Evolutionary conservation across 2,888 invertebrate species (phyloP), one percentile per base, ranked within the genome.

Genomic region (Synergus itoensis): DNA sequence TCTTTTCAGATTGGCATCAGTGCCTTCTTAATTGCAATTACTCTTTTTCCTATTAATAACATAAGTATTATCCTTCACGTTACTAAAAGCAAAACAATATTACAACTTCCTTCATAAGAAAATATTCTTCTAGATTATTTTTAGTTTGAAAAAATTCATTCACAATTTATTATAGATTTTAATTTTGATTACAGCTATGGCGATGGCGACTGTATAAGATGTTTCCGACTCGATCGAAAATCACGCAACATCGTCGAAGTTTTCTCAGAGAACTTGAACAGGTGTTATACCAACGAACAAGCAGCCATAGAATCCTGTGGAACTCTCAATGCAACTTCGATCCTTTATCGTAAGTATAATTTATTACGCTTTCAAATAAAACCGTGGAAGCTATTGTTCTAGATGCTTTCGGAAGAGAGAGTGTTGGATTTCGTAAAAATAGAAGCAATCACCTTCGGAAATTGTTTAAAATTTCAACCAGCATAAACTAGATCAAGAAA

Each of bases 211-310:
- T 95, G 95, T 88, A 94, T 94, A 85, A 92, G 95, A 81, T 95
- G 95, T 88, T 94, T 95, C 85, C 94, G 94, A 83, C 88, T 95
- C 80, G 93, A 93, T 83, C 91, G 95, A 78, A 93, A 94, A 80
- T 94, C 95, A 8, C 92, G 93, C 76, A 95, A 95, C 89, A 93
- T 95, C 75, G 92, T 95, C 62, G 94, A 95, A 89, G 94, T 95
- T 21, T 93, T 94, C 87, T 94, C 94, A 18, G 93, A 94, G 82
- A 94, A 94, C 83, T 91, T 94, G 83, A 94, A 94, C 89, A 94
- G 94, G 89, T 95, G 95, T 89, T 95, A 94, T 89, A 94, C 93
- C 12, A 94, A 93, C 83, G 94, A 94, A 89, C 93, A 94, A 84
- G 93, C 93, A 12, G 95, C 95, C 21, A 91, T 94, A 84, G 93